Percentiles rank a stretch among this genome's conserved stretches.
phyloP scores from a whole-genome alignment of 1,140 invertebrate species.

The Nomia melanderi region DNA sequence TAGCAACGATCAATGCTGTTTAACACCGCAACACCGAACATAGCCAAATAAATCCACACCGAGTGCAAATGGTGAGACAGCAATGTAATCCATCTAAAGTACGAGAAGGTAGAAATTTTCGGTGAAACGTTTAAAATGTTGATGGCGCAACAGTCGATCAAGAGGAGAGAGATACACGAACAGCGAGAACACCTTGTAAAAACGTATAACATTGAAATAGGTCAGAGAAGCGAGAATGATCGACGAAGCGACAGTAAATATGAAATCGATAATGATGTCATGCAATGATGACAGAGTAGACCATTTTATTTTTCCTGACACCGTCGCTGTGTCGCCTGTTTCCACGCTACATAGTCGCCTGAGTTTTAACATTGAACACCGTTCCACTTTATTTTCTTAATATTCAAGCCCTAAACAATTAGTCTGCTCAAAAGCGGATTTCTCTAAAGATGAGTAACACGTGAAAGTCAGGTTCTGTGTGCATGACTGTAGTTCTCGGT shows the following conservation, averaged over 20 bases:
- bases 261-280: conserved; percentile 50
- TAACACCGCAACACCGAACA: conserved; percentile 69
- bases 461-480: neutral
- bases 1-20: conserved; percentile 48
- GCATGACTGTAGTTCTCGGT: neutral
- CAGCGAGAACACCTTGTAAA: conserved; percentile 57
- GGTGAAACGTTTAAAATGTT: conserved; percentile 21
- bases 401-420: neutral
- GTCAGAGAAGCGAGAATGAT: conserved; percentile 51
- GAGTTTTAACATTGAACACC: neutral
- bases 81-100: conserved; percentile 50
- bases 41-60: conserved; percentile 66
- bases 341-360: no score
- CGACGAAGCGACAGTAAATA: conserved; percentile 70
- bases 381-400: neutral
- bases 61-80: conserved; percentile 71
- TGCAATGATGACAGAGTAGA: conserved; percentile 52
- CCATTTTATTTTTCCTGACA: neutral
- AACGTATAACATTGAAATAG: conserved; percentile 48
- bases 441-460: neutral
- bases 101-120: conserved; percentile 41
- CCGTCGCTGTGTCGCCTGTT: neutral
- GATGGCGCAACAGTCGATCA: conserved; percentile 19
- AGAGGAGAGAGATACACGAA: conserved; percentile 45
- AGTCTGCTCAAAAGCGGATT: neutral